Conservation (phyloP, 2,888 invertebrate species). For the Cremastinae sp. region DNA sequence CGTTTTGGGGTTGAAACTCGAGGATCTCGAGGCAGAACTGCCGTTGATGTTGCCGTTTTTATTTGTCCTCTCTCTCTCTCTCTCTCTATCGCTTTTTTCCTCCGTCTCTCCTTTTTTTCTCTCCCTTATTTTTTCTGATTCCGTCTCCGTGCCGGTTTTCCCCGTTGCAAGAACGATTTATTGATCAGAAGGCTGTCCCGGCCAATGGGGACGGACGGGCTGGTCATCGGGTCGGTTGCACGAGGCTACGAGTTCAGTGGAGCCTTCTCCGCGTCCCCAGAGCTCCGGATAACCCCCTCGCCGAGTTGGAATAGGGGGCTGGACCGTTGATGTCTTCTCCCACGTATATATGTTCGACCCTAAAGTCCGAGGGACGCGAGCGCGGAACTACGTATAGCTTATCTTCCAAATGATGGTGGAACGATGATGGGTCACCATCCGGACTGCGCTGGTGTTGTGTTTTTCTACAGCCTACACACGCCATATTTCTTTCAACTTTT, state of each 20-base stretch:
- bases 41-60: conserved; percentile 42
- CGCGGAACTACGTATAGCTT: conserved; percentile 69
- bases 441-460: conserved; percentile 9
- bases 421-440: conserved; percentile 71
- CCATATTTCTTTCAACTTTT: not conserved
- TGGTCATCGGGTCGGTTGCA: conserved; percentile 56
- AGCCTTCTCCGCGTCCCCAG: conserved; percentile 44
- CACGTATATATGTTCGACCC: conserved; percentile 63
- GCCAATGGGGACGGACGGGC: conserved; percentile 71
- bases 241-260: conserved; percentile 42
- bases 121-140: conserved; percentile 46
- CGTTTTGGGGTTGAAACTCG: conserved; percentile 51
- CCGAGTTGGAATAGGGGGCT: conserved; percentile 67
- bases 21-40: conserved; percentile 22
- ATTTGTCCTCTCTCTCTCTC: conserved; percentile 54
- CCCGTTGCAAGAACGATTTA: conserved; percentile 76
- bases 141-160: conserved; percentile 16
- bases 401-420: conserved; percentile 78
- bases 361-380: conserved; percentile 65
- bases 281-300: conserved; percentile 39
- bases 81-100: conserved; percentile 57
- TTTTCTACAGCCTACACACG: not conserved
- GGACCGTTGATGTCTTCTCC: conserved; percentile 66
- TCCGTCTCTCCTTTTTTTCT: conserved; percentile 52
- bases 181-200: conserved; percentile 72